A percentile compares a stretch with the other conserved stretches of the same genome.
Conservation (phyloP, 2,888 invertebrate species). For the Stictocephala bisonia region DNA sequence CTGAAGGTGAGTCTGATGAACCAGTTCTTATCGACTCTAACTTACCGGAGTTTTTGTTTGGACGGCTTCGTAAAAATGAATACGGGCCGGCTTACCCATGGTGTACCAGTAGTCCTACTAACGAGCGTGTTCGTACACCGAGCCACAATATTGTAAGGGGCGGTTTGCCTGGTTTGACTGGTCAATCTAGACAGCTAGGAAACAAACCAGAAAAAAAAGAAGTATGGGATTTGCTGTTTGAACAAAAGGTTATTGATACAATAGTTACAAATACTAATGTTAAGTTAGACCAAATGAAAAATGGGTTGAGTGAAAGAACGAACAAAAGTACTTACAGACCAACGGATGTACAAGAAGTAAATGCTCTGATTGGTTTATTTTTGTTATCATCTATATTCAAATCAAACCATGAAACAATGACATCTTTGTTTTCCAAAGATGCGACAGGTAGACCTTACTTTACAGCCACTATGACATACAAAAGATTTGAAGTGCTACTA, state of each 20-base stretch:
- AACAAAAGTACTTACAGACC: slow-evolving; percentile 5
- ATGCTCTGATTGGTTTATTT: slow-evolving; percentile 27
- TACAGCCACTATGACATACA: slow-evolving; percentile 22
- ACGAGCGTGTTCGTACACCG: too few species aligned
- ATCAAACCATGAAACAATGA: slow-evolving; percentile 25
- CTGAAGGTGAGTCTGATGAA: too few species aligned
- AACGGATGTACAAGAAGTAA: slow-evolving; percentile 2
- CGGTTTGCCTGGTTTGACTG: too few species aligned
- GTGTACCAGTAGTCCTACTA: too few species aligned
- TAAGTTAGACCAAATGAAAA: background rate
- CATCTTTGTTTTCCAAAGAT: slow-evolving; percentile 1
- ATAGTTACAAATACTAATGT: slow-evolving; percentile 26
- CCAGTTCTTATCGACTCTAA: too few species aligned
- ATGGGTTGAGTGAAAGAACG: background rate
- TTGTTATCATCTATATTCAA: slow-evolving; percentile 17
- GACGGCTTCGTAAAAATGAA: too few species aligned
- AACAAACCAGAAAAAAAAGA: slow-evolving; percentile 6
- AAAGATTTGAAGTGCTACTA: slow-evolving; percentile 9
- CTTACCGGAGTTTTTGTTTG: too few species aligned
- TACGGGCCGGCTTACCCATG: too few species aligned
- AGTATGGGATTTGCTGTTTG: slow-evolving; percentile 20
- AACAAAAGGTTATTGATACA: background rate
- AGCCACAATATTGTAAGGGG: too few species aligned
- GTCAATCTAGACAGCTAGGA: background rate
- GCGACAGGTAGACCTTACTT: background rate